Evolutionary conservation across 2,888 invertebrate species (phyloP).

Genomic region (Melangyna quadrimaculata): DNA sequence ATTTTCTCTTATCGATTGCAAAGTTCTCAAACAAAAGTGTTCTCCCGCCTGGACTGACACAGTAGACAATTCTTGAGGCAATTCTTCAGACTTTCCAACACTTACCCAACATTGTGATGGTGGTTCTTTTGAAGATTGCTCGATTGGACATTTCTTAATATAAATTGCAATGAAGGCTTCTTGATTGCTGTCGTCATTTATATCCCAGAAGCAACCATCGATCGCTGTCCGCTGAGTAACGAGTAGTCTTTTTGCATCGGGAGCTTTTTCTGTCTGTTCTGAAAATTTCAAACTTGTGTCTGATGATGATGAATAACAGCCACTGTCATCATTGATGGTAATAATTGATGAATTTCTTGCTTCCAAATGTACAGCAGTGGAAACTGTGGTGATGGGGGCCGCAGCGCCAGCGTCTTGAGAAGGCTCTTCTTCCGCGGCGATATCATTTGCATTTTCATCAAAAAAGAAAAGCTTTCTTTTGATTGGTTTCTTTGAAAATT

Average conservation of each 20-base stretch:
- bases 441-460: conserved; percentile 11
- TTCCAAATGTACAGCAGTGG: not conserved
- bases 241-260: not conserved
- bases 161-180: conserved; percentile 10
- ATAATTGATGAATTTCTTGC: not conserved
- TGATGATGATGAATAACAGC: not conserved
- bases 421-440: not conserved
- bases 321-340: conserved; percentile 16
- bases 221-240: not conserved
- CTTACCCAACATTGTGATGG: not conserved
- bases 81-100: not conserved
- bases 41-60: not conserved
- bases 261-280: not conserved
- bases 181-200: conserved; percentile 1
- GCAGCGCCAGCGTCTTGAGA: not conserved
- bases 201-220: conserved; percentile 5
- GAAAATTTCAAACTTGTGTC: not conserved
- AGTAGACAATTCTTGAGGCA: not conserved
- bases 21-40: not conserved
- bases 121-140: not conserved
- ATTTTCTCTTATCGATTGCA: not conserved
- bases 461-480: not conserved
- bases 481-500: not conserved
- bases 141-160: conserved; percentile 10
- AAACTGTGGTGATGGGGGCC: no score